phyloP scores from a whole-genome alignment of 2,888 invertebrate species.

The Troilus luridus region DNA sequence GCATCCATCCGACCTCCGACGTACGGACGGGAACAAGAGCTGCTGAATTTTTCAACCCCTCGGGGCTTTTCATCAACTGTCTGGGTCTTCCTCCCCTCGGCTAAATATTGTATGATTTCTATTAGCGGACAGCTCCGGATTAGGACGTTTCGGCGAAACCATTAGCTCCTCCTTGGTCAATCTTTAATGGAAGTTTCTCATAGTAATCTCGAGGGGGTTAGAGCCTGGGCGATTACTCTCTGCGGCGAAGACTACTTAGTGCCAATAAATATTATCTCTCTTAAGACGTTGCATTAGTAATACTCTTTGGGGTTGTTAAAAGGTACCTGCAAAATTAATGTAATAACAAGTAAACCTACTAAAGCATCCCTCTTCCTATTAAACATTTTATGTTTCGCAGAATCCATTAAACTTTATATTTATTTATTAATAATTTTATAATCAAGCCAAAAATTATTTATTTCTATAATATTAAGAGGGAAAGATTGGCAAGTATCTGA shows the following conservation, averaged over 20 bases:
- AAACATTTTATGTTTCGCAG: background rate
- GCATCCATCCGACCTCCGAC: constrained; percentile 40
- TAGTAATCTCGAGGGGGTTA: background rate
- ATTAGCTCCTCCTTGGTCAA: background rate
- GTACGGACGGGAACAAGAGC: constrained; percentile 37
- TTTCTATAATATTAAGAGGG: no score
- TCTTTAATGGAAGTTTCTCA: background rate
- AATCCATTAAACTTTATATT: no score
- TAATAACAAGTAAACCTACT: background rate
- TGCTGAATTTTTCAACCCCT: constrained; percentile 51
- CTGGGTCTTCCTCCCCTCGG: constrained; percentile 11
- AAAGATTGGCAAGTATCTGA: no score
- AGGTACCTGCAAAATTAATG: background rate
- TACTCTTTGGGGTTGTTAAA: background rate
- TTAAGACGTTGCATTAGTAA: background rate
- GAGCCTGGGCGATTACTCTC: background rate
- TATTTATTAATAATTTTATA: no score
- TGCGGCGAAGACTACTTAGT: background rate
- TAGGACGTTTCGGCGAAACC: constrained; percentile 32
- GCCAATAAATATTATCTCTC: background rate
- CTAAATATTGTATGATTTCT: constrained; percentile 52
- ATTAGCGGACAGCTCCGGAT: constrained; percentile 1
- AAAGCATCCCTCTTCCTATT: background rate
- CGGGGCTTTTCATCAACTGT: constrained; percentile 48
- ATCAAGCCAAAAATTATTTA: no score